A percentile compares a stretch with the other conserved stretches of the same genome.
phyloP scores from a whole-genome alignment of 1,140 invertebrate species.

The Melanaphis sacchari region DNA sequence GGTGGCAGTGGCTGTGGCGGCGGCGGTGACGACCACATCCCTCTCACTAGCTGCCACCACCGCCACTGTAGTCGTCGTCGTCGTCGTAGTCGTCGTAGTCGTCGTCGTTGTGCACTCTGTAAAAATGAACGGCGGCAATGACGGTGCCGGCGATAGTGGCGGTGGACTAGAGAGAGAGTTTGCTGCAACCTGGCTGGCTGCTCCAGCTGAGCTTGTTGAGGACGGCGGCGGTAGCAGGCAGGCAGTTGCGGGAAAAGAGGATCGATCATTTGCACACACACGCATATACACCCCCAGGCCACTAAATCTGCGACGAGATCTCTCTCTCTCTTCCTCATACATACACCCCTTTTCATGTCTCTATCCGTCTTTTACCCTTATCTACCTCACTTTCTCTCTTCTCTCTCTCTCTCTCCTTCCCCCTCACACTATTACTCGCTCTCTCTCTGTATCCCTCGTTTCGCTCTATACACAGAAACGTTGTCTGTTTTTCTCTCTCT shows the following conservation, averaged over 20 bases:
- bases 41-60: not conserved
- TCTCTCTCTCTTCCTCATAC: not conserved
- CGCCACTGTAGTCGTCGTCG: not conserved
- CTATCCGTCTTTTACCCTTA: not conserved
- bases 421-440: not conserved
- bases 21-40: slow-evolving; percentile 23
- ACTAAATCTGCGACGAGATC: slow-evolving; percentile 49
- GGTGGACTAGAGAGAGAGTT: slow-evolving; percentile 17
- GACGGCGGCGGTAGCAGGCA: not conserved
- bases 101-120: slow-evolving; percentile 15
- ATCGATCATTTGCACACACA: slow-evolving; percentile 57
- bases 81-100: not conserved
- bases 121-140: slow-evolving; percentile 30
- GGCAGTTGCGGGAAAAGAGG: slow-evolving; percentile 25
- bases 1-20: not conserved
- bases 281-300: not conserved
- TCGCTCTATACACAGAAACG: not conserved
- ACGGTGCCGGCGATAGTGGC: not conserved
- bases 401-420: too few relatives aligned
- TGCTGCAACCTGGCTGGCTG: slow-evolving; percentile 40
- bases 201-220: slow-evolving; percentile 30
- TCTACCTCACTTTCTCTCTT: not conserved
- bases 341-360: not conserved
- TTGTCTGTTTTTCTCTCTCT: not conserved
- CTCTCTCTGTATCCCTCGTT: not conserved